Percentiles rank a stretch among this genome's conserved stretches.
Evolutionary conservation across 2,113 vertebrate species (phyloP).

Genomic region (Donacobius atricapilla): DNA sequence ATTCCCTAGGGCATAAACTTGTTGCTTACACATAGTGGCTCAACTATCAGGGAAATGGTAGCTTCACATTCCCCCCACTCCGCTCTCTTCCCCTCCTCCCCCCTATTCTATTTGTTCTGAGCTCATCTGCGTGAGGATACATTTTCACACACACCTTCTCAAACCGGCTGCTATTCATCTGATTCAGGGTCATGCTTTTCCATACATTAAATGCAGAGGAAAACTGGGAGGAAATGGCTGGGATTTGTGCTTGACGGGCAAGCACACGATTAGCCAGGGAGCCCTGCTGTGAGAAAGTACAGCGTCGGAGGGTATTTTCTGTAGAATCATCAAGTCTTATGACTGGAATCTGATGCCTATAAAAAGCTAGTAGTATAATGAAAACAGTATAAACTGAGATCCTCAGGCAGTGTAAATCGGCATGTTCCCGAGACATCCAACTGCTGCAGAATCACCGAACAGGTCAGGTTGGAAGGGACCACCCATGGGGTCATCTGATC

Average conservation of each 20-base stretch:
- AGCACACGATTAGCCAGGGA: constrained; percentile 44
- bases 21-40: constrained; percentile 21
- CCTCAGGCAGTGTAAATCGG: not conserved
- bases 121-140: constrained; percentile 55
- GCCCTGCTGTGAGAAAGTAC: constrained; percentile 1
- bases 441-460: fast-evolving
- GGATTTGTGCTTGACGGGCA: constrained; percentile 50
- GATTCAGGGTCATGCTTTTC: constrained; percentile 57
- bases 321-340: constrained; percentile 23
- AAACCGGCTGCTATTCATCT: constrained; percentile 36
- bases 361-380: not conserved
- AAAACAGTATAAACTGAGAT: not conserved
- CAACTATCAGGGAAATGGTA: not conserved
- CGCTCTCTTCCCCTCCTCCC: not conserved
- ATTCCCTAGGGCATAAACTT: constrained; percentile 36
- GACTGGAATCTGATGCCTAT: not conserved
- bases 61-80: not conserved
- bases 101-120: constrained; percentile 53
- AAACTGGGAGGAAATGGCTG: constrained; percentile 23
- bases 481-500: not conserved
- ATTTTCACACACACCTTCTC: constrained; percentile 61
- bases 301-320: not conserved
- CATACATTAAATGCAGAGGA: constrained; percentile 32
- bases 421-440: not conserved
- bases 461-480: not conserved